A percentile compares a stretch with the other conserved stretches of the same genome.
These are phyloP conservation scores for Tonatia bakeri DNA, from an alignment of 2,113 vertebrate genomes.

Conservation along the genomic window DNA sequence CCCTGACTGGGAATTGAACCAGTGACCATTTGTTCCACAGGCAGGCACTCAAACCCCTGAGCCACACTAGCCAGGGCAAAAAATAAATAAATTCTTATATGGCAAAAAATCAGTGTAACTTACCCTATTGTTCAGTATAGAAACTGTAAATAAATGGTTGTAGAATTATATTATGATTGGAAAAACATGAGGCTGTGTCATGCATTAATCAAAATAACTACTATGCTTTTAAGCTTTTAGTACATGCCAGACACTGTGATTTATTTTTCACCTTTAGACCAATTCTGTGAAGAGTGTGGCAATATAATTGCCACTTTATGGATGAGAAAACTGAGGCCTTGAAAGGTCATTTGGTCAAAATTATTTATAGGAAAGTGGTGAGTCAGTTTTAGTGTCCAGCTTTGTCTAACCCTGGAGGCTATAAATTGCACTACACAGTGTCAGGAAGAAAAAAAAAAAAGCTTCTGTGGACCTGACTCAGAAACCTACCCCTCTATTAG, in stretches of 20 bases:
- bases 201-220: not conserved
- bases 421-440: not conserved
- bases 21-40: too few species aligned
- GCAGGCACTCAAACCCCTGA: too few species aligned
- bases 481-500: not conserved
- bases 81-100: not conserved
- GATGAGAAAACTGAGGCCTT: not conserved
- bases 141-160: not conserved
- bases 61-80: too few species aligned
- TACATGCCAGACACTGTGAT: not conserved
- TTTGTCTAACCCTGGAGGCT: not conserved
- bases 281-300: not conserved
- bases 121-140: not conserved
- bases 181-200: not conserved
- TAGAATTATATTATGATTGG: not conserved
- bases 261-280: not conserved
- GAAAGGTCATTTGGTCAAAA: slow-evolving; percentile 8
- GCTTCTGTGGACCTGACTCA: not conserved
- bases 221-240: not conserved
- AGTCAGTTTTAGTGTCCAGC: not conserved
- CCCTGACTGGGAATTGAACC: too few species aligned
- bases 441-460: not conserved
- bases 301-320: not conserved
- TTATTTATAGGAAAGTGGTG: not conserved
- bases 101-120: not conserved